Evolutionary conservation across 2,888 invertebrate genomes (phyloP).

Genomic region (Andrena bicolor): DNA sequence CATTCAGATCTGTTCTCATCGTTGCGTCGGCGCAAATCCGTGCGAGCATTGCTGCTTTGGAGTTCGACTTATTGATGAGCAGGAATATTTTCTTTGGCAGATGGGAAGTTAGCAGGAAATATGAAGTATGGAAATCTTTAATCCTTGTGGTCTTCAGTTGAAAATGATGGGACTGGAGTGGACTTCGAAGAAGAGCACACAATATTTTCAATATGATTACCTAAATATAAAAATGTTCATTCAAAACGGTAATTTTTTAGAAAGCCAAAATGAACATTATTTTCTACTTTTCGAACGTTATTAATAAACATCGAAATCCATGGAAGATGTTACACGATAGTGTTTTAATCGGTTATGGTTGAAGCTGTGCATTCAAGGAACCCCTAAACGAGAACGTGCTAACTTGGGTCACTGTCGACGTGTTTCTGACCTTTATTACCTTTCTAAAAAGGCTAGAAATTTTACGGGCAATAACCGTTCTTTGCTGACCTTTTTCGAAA

Average conservation of each 20-base stretch:
- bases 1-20: neutral
- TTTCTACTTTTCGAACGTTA: neutral
- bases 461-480: slow-evolving; percentile 78
- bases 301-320: neutral
- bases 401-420: slow-evolving; percentile 74
- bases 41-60: neutral
- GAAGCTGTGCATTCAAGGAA: slow-evolving; percentile 47
- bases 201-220: too few relatives aligned
- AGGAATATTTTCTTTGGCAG: too few relatives aligned
- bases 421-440: slow-evolving; percentile 78
- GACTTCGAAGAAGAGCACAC: too few relatives aligned
- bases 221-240: too few relatives aligned
- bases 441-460: slow-evolving; percentile 69
- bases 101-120: too few relatives aligned
- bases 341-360: slow-evolving; percentile 75
- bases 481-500: slow-evolving; percentile 62
- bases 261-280: too few relatives aligned
- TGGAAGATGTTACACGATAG: slow-evolving; percentile 45
- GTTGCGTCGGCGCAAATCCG: neutral
- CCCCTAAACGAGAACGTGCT: slow-evolving; percentile 56
- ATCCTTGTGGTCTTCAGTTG: too few relatives aligned
- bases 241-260: too few relatives aligned
- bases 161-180: too few relatives aligned
- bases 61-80: neutral
- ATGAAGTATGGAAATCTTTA: too few relatives aligned